Conservation (phyloP, 2,888 invertebrate species). For the Himalopsyche anomala region DNA sequence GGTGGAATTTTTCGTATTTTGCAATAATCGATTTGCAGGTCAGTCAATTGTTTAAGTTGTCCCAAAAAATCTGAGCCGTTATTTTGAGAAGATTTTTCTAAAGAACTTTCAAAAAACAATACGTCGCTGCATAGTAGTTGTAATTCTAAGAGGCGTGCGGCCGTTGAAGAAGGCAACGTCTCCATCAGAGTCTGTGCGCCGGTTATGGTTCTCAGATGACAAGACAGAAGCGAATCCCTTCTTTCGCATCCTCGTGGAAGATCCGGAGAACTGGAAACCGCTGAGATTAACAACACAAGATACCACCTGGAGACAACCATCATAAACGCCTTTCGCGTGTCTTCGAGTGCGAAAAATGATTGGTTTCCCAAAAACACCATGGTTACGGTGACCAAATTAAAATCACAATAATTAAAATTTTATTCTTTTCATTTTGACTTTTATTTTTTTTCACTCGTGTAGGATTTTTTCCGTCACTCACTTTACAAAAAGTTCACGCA, state of each 20-base stretch:
- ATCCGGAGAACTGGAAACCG: conserved; percentile 69
- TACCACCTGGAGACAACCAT: conserved; percentile 28
- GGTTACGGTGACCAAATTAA: neutral
- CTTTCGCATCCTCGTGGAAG: conserved; percentile 84
- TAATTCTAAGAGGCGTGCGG: conserved; percentile 77
- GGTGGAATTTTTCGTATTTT: conserved; percentile 86
- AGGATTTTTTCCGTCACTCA: conserved; percentile 34
- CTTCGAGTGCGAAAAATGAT: neutral
- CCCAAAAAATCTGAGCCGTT: conserved; percentile 76
- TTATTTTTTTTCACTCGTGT: neutral
- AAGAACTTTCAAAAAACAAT: conserved; percentile 84
- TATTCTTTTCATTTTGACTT: neutral
- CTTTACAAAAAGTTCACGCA: conserved; percentile 46
- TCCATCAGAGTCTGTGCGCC: conserved; percentile 82
- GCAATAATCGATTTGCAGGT: conserved; percentile 84
- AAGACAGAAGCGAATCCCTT: conserved; percentile 80
- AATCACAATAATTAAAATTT: neutral
- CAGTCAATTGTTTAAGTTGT: conserved; percentile 81
- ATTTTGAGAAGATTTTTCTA: conserved; percentile 73
- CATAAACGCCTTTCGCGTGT: neutral
- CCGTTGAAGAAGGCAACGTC: conserved; percentile 73
- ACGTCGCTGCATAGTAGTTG: conserved; percentile 86
- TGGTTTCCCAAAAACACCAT: neutral
- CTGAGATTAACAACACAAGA: conserved; percentile 44
- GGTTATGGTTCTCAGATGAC: conserved; percentile 84